Conservation (phyloP, 2,888 invertebrate genomes). For the Drosophila neutralis region DNA sequence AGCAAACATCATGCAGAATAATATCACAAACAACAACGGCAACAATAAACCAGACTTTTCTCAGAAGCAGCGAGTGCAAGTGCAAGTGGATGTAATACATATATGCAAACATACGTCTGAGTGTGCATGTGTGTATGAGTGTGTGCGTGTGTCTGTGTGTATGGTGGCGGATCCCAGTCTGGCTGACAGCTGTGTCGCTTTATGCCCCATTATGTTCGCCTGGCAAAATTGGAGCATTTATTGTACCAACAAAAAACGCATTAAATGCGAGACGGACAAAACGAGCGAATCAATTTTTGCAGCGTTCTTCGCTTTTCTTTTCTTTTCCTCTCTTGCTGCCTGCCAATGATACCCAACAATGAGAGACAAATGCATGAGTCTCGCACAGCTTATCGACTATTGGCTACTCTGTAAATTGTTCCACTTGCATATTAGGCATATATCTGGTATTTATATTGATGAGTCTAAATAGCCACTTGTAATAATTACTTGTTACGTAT, state of each 20-base stretch:
- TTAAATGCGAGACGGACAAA: conserved; percentile 46
- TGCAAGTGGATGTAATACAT: conserved; percentile 43
- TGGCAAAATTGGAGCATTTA: conserved; percentile 85
- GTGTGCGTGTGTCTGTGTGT: conserved; percentile 2
- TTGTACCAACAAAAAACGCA: conserved; percentile 83
- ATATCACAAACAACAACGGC: conserved; percentile 22
- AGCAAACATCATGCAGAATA: conserved; percentile 41
- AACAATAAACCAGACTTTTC: conserved; percentile 62
- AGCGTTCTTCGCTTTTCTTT: conserved; percentile 27
- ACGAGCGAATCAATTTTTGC: conserved; percentile 27
- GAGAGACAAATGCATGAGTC: background rate
- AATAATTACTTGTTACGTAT: background rate
- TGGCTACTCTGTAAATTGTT: conserved; percentile 8
- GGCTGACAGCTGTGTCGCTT: conserved; percentile 47
- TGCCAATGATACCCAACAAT: conserved; percentile 15
- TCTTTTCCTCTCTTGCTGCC: conserved; percentile 3
- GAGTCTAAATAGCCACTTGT: background rate
- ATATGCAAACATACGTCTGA: background rate
- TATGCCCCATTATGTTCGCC: conserved; percentile 81
- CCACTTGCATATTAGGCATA: background rate
- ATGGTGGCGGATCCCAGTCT: conserved; percentile 29
- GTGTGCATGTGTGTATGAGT: conserved; percentile 9
- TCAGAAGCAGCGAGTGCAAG: conserved; percentile 53
- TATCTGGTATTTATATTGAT: background rate
- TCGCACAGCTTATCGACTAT: background rate